Evolutionary conservation across 1,140 invertebrate genomes (phyloP).

Genomic region (Trichonephila clavata): DNA sequence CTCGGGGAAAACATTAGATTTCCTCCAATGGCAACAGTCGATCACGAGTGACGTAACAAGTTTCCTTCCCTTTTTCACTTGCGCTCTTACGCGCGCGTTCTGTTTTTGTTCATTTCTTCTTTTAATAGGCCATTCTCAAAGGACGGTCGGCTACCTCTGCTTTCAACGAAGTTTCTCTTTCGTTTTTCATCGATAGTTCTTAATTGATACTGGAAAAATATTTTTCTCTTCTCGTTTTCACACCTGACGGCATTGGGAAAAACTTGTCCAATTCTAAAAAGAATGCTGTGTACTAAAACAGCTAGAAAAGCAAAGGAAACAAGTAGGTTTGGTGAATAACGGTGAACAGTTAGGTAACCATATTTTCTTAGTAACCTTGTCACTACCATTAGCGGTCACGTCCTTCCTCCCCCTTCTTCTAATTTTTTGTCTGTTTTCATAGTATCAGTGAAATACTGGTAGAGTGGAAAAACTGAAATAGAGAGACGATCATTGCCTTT

Average conservation of each 20-base stretch:
- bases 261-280: background rate
- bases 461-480: no score
- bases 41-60: slow-evolving; percentile 65
- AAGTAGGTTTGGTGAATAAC: background rate
- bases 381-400: background rate
- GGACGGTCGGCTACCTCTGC: slow-evolving; percentile 64
- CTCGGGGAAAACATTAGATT: slow-evolving; percentile 65
- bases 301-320: background rate
- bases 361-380: background rate
- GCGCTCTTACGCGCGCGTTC: slow-evolving; percentile 10
- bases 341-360: background rate
- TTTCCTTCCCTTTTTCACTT: slow-evolving; percentile 47
- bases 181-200: background rate
- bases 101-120: slow-evolving; percentile 54
- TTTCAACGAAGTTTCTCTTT: slow-evolving; percentile 56
- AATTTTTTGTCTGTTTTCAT: background rate
- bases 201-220: slow-evolving; percentile 13
- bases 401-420: background rate
- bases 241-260: slow-evolving; percentile 28
- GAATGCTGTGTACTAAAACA: background rate
- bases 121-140: slow-evolving; percentile 61
- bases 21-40: slow-evolving; percentile 76
- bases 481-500: background rate
- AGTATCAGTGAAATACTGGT: background rate
- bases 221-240: background rate